Evolutionary conservation across 2,113 vertebrate genomes (phyloP).

Genomic region (Channa argus): DNA sequence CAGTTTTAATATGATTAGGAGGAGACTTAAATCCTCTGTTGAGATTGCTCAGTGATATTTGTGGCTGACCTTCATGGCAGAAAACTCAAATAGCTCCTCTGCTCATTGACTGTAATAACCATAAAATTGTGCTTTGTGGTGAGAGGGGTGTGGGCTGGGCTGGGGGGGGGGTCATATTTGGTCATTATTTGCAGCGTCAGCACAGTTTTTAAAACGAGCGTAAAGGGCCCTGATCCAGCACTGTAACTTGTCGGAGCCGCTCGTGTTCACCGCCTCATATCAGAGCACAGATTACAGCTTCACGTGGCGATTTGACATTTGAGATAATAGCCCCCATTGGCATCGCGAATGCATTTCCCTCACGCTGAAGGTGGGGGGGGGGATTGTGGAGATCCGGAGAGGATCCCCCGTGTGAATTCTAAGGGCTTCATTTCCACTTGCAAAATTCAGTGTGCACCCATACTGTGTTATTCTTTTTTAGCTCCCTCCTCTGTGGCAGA

Average conservation of each 20-base stretch:
- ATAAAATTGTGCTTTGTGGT: conserved; percentile 56
- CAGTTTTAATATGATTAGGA: neutral
- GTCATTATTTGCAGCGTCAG: conserved; percentile 49
- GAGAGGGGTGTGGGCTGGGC: neutral
- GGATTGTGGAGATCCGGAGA: conserved; percentile 26
- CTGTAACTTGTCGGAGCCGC: conserved; percentile 5
- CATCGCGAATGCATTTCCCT: conserved; percentile 25
- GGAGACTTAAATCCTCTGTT: conserved; percentile 19
- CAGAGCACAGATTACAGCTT: conserved; percentile 4
- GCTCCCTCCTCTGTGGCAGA: conserved; percentile 34
- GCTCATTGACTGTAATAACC: conserved; percentile 40
- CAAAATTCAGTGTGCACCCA: conserved; percentile 33
- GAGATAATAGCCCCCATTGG: conserved; percentile 27
- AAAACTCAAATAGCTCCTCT: conserved; percentile 38
- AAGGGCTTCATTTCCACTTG: conserved; percentile 51
- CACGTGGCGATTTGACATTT: conserved; percentile 19
- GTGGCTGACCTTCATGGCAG: conserved; percentile 50
- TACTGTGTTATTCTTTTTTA: conserved; percentile 55
- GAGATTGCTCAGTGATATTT: conserved; percentile 41
- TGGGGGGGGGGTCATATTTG: conserved; percentile 34
- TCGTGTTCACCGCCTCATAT: conserved; percentile 18
- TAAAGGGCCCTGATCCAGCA: neutral
- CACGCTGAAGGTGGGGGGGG: conserved; percentile 22
- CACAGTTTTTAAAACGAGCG: conserved; percentile 42
- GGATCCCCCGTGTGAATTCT: conserved; percentile 48